Conservation (phyloP, 2,888 invertebrate species). For the Candidula unifasciata region DNA sequence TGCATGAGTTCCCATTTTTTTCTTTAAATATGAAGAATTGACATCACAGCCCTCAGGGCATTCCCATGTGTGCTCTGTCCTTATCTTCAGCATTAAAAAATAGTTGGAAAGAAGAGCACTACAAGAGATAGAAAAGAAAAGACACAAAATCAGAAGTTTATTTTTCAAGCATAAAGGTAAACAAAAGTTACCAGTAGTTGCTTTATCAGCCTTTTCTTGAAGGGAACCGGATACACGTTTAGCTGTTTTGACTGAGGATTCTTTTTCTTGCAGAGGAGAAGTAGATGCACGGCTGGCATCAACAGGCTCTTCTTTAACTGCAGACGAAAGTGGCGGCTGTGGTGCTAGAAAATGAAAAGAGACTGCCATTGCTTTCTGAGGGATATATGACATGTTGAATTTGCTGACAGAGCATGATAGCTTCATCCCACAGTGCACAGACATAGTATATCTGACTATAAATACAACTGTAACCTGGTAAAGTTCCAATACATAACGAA, state of each 20-base stretch:
- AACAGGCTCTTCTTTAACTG: not conserved
- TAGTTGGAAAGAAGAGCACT: no score
- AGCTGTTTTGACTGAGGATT: not conserved
- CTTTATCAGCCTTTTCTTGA: not conserved
- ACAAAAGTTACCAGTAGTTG: not conserved
- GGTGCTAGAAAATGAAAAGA: conserved; percentile 6
- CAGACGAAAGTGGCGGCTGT: not conserved
- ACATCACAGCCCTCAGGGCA: no score
- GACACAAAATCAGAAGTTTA: no score
- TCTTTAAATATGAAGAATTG: no score
- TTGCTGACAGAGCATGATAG: not conserved
- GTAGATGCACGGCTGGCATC: not conserved
- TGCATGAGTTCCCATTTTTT: no score
- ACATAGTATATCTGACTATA: no score
- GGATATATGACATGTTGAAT: not conserved
- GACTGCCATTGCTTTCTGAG: not conserved
- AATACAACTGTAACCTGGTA: not conserved
- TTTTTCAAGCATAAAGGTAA: not conserved
- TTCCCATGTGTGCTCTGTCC: no score
- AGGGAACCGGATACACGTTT: not conserved
- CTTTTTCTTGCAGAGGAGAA: not conserved
- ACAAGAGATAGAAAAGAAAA: no score
- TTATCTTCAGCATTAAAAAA: no score
- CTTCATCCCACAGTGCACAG: not conserved
- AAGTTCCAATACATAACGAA: not conserved